A percentile compares a stretch with the other conserved stretches of the same genome.
Evolutionary conservation across 2,888 invertebrate genomes (phyloP).

Genomic region (Chaetogeoica ovagalla): DNA sequence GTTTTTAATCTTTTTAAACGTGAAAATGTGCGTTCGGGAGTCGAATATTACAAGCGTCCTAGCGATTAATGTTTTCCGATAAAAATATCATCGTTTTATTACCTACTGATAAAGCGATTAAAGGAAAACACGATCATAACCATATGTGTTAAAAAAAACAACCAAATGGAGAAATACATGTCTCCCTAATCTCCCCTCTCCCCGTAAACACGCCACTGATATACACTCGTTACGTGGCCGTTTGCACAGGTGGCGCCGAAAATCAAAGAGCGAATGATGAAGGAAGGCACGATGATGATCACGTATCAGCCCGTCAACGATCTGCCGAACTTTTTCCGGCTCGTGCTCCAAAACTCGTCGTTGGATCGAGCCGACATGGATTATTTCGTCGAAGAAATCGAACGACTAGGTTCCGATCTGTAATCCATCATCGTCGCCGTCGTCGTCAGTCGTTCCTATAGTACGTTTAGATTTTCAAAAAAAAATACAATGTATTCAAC

Average conservation of each 20-base stretch:
- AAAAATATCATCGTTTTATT: no score
- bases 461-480: conserved; percentile 14
- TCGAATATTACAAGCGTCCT: no score
- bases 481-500: background rate
- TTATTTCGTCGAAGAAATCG: conserved; percentile 85
- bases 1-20: no score
- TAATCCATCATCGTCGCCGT: background rate
- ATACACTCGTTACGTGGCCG: background rate
- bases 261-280: conserved; percentile 94
- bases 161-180: no score
- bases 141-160: no score
- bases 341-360: conserved; percentile 89
- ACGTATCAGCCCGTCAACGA: conserved; percentile 89
- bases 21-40: no score
- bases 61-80: no score
- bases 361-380: conserved; percentile 81
- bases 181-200: no score
- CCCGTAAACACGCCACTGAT: no score
- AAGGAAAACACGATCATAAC: no score
- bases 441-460: conserved; percentile 30
- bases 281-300: conserved; percentile 91
- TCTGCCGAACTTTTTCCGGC: conserved; percentile 90
- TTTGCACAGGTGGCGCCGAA: conserved; percentile 74
- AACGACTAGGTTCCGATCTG: conserved; percentile 66
- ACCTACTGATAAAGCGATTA: no score